phyloP scores from a whole-genome alignment of 2,888 invertebrate genomes.

The Idaea aversata region DNA sequence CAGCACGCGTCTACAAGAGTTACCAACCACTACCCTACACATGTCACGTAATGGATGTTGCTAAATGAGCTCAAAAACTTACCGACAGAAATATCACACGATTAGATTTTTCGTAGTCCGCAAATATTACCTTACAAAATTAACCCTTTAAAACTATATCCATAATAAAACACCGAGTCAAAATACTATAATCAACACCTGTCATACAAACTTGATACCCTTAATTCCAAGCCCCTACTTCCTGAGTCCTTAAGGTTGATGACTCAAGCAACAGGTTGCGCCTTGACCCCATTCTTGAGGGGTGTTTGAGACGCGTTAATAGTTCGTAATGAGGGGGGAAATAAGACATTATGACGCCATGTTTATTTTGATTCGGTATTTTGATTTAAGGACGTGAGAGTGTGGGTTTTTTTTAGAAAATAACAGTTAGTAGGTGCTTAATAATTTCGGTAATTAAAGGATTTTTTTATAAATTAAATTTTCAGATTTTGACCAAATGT shows the following conservation, averaged over 20 bases:
- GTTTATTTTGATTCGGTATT: not conserved
- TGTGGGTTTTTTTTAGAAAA: not conserved
- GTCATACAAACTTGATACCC: constrained; percentile 22
- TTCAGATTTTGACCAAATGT: too few species aligned
- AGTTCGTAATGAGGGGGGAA: not conserved
- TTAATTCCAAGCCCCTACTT: constrained; percentile 48
- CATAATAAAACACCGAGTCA: not conserved
- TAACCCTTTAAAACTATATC: not conserved
- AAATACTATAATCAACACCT: constrained; percentile 28
- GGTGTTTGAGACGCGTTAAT: constrained; percentile 35
- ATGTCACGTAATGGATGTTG: too few species aligned
- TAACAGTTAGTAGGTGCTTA: not conserved
- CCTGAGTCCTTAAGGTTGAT: constrained; percentile 34
- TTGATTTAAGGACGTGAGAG: not conserved
- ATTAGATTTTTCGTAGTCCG: too few species aligned
- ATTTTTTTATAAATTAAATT: too few species aligned
- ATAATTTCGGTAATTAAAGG: too few species aligned
- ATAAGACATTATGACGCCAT: not conserved
- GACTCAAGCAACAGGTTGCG: constrained; percentile 60
- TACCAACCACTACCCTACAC: too few species aligned
- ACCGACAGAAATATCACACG: too few species aligned
- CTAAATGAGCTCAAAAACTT: too few species aligned
- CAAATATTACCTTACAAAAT: not conserved
- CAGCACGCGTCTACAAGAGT: too few species aligned
- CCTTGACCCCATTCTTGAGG: constrained; percentile 74